These are phyloP conservation scores for Apaloderma vittatum DNA, from an alignment of 2,113 vertebrate species.

Conservation along the genomic window DNA sequence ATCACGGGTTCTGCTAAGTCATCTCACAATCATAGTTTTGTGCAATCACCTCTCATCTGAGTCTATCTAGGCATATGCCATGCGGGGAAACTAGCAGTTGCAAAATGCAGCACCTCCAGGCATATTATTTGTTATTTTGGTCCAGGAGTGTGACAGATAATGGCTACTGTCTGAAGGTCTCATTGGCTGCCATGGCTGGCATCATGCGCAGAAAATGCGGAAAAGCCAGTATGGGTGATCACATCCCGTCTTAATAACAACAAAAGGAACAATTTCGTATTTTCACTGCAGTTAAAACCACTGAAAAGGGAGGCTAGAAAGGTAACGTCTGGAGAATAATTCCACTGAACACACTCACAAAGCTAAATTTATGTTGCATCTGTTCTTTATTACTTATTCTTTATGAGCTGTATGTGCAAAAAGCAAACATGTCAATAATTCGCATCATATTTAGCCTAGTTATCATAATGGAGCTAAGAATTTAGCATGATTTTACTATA, in stretches of 20 bases:
- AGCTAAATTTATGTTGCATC: conserved; percentile 18
- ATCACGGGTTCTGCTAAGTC: conserved; percentile 84
- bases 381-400: conserved; percentile 62
- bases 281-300: conserved; percentile 48
- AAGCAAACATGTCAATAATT: conserved; percentile 35
- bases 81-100: conserved; percentile 73
- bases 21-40: conserved; percentile 82
- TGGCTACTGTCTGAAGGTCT: conserved; percentile 67
- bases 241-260: neutral
- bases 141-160: conserved; percentile 75
- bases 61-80: conserved; percentile 76
- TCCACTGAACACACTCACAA: conserved; percentile 22
- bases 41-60: conserved; percentile 80
- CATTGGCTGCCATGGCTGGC: conserved; percentile 56
- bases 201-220: conserved; percentile 51
- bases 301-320: conserved; percentile 12
- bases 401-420: conserved; percentile 31
- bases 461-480: neutral
- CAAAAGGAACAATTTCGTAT: conserved; percentile 8
- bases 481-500: neutral
- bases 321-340: conserved; percentile 34
- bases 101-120: conserved; percentile 73
- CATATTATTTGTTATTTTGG: conserved; percentile 82
- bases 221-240: conserved; percentile 30
- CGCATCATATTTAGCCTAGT: conserved; percentile 10